These are phyloP conservation scores for Melanchra persicariae DNA, from an alignment of 2,888 invertebrate genomes.

Conservation along the genomic window DNA sequence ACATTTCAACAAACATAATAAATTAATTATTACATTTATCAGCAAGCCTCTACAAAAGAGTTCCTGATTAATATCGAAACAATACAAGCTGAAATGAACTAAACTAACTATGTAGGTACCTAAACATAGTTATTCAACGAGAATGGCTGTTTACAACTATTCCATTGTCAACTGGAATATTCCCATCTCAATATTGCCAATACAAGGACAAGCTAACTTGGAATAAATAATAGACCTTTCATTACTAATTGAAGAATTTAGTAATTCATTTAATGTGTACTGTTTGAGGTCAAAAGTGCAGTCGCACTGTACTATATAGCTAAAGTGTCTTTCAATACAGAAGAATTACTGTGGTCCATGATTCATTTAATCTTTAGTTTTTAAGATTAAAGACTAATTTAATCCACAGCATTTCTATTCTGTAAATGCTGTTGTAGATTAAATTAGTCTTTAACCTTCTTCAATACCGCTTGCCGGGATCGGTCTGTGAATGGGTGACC, in stretches of 20 bases:
- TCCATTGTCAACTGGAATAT: constrained; percentile 31
- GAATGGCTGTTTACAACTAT: constrained; percentile 39
- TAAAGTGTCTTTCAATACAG: too few species aligned
- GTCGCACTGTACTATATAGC: too few species aligned
- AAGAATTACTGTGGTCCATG: too few species aligned
- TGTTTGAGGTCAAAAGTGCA: background rate
- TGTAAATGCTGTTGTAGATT: too few species aligned
- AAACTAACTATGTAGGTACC: constrained; percentile 13
- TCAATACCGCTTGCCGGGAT: too few species aligned
- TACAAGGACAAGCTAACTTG: background rate
- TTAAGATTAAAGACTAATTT: too few species aligned
- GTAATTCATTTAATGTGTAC: too few species aligned
- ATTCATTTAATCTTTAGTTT: too few species aligned
- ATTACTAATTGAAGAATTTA: too few species aligned
- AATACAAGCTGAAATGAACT: constrained; percentile 26
- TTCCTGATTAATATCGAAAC: constrained; percentile 26
- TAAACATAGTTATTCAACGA: constrained; percentile 14
- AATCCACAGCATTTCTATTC: too few species aligned
- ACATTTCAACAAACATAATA: constrained; percentile 1
- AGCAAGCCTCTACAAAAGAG: constrained; percentile 15
- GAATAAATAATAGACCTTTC: background rate
- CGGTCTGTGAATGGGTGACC: too few species aligned
- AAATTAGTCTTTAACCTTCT: too few species aligned
- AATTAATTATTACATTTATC: constrained; percentile 12
- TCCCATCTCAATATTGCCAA: background rate